Evolutionary conservation across 2,113 vertebrate genomes (phyloP), one percentile per base, ranked within the genome.

Genomic region (Lepidothrix coronata): DNA sequence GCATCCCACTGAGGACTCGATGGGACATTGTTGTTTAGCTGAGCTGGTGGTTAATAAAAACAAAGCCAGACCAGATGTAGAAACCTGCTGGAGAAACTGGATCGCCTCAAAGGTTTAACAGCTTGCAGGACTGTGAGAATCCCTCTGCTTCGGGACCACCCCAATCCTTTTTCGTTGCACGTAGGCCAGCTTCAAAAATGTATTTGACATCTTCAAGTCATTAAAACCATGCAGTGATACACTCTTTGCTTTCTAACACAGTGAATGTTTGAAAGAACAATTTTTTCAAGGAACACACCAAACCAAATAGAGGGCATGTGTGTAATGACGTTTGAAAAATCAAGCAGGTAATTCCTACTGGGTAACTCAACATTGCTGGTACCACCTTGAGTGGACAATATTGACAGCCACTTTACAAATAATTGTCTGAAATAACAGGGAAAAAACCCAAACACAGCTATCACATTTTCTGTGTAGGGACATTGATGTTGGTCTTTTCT

Each of bases 51-150:
- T 70, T 96, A 73, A 54, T 78, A 83, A 85, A 92, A 93, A 81
- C 1, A 23, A 85, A 71, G 46, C 67, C 51, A 58, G 55, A 57
- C 31, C 87, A 41, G 62, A 72, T 93, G 82, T 15, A 73, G 89
- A 95, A 91, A 91, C 77, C 74, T 78, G 49, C 71, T 88, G 86
- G 81, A 79, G 93, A 89, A 88, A 43, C 89, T 9, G 12, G 82
- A 73, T 43, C 5, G 0, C 66, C 92, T 93, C 77, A 77, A 30
- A 67, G 31, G n/a, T 93, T 93, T 67, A 83, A 83, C 80, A 94
- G 82, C 70, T 70, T 48, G 81, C 24, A 25, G 57, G 79, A 91
- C 63, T 52, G 67, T 79, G 87, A 91, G 93, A 93, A 79, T 63
- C 68, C 51, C 59, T 92, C 88, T 86, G 79, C 58, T 92, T 51